phyloP scores from a whole-genome alignment of 37 sponge, comb jelly and placozoan genomes.

The Mnemiopsis leidyi region DNA sequence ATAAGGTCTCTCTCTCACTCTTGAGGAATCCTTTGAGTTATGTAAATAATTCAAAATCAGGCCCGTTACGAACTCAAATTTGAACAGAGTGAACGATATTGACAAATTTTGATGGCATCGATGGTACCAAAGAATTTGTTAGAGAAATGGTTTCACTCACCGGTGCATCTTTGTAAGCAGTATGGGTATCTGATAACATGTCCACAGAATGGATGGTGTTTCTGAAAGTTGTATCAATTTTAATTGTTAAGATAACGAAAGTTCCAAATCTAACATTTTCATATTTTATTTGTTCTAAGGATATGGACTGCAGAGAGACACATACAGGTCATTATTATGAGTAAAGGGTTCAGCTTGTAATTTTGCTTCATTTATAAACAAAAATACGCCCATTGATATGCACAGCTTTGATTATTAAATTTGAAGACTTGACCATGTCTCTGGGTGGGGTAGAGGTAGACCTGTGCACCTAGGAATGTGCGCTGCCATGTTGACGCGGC shows the following conservation, averaged over 20 bases:
- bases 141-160: background rate
- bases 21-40: background rate
- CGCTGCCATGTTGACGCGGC: background rate
- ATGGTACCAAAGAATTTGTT: background rate
- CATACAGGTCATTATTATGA: too few relatives aligned
- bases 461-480: background rate
- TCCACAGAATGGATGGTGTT: conserved; percentile 4
- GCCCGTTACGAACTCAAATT: background rate
- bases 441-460: background rate
- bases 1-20: background rate
- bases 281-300: too few relatives aligned
- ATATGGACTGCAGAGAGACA: too few relatives aligned
- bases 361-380: too few relatives aligned
- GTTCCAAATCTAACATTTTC: too few relatives aligned
- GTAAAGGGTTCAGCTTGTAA: too few relatives aligned
- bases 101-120: background rate
- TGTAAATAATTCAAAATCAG: background rate
- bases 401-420: background rate
- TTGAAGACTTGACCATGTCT: background rate
- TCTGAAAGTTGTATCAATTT: too few relatives aligned
- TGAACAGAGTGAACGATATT: background rate
- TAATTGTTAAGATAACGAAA: too few relatives aligned
- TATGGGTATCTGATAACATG: background rate
- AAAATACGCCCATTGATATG: too few relatives aligned
- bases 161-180: background rate